Percentiles rank a stretch among this genome's conserved stretches.
Evolutionary conservation across 2,113 vertebrate genomes (phyloP).

Genomic region (Aegithalos caudatus): DNA sequence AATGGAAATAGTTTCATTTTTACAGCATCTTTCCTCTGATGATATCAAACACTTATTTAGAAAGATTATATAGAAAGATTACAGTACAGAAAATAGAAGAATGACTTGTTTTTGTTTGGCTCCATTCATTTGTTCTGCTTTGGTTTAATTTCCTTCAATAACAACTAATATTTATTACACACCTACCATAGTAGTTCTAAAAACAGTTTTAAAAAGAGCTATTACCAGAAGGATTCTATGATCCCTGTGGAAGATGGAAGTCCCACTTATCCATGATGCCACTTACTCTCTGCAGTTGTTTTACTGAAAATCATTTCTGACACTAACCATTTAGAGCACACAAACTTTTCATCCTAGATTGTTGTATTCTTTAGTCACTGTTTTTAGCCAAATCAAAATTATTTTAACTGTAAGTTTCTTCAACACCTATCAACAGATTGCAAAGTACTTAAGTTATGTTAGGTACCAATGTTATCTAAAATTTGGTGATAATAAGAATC

Average conservation of each 20-base stretch:
- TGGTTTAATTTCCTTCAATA: neutral
- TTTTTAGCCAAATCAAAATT: neutral
- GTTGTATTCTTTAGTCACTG: neutral
- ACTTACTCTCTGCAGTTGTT: conserved; percentile 74
- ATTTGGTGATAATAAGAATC: conserved; percentile 64
- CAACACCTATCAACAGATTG: conserved; percentile 60
- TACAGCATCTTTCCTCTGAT: neutral
- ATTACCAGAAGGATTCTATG: conserved; percentile 74
- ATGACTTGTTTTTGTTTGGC: neutral
- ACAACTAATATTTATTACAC: neutral
- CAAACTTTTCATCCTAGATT: neutral
- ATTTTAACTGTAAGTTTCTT: neutral
- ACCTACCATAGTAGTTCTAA: neutral
- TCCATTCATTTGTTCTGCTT: neutral
- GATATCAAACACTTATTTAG: neutral
- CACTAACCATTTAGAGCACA: conserved; percentile 65
- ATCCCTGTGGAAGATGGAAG: conserved; percentile 75
- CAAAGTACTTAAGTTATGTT: conserved; percentile 75
- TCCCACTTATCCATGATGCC: conserved; percentile 72
- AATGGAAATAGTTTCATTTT: neutral
- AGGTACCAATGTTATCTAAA: conserved; percentile 68
- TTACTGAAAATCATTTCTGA: conserved; percentile 80
- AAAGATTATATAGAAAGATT: neutral
- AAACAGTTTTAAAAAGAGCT: neutral
- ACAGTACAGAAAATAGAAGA: neutral